These are phyloP conservation scores for Drosophila robusta DNA, from an alignment of 2,888 invertebrate genomes.

Conservation along the genomic window DNA sequence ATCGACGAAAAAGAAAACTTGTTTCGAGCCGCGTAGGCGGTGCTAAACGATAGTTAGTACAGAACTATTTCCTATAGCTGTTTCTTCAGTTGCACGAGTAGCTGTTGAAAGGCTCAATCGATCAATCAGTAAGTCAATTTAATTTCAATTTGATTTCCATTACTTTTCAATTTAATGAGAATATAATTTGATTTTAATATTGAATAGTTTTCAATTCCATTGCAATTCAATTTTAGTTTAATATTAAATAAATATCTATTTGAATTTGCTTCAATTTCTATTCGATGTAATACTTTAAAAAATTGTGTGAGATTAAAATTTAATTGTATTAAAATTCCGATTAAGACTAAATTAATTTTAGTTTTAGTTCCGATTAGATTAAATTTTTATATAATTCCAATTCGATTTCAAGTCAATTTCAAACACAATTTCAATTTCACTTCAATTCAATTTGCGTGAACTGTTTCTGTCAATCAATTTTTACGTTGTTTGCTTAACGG, in stretches of 20 bases:
- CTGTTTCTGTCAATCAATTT: constrained; percentile 68
- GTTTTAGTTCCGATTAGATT: neutral
- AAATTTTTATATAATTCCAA: neutral
- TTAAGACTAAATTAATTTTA: neutral
- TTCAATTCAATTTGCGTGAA: constrained; percentile 44
- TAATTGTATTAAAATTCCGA: neutral
- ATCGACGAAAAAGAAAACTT: constrained; percentile 10
- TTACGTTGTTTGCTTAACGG: constrained; percentile 44
- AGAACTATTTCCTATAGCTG: constrained; percentile 3
- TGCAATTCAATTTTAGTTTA: neutral
- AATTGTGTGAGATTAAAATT: too few relatives aligned
- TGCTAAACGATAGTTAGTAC: neutral
- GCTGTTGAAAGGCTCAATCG: constrained; percentile 15
- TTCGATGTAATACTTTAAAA: too few relatives aligned
- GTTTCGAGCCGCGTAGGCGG: constrained; percentile 19
- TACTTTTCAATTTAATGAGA: neutral
- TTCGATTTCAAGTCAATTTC: neutral
- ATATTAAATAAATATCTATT: neutral
- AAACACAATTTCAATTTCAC: neutral
- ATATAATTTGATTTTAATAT: neutral
- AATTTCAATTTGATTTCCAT: neutral
- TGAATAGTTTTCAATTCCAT: neutral
- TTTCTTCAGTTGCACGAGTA: neutral
- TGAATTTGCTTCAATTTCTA: neutral
- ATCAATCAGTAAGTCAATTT: neutral